Percentiles rank a stretch among this genome's conserved stretches.
phyloP scores from a whole-genome alignment of 2,113 vertebrate genomes.

The Nannobrachium achirus region DNA sequence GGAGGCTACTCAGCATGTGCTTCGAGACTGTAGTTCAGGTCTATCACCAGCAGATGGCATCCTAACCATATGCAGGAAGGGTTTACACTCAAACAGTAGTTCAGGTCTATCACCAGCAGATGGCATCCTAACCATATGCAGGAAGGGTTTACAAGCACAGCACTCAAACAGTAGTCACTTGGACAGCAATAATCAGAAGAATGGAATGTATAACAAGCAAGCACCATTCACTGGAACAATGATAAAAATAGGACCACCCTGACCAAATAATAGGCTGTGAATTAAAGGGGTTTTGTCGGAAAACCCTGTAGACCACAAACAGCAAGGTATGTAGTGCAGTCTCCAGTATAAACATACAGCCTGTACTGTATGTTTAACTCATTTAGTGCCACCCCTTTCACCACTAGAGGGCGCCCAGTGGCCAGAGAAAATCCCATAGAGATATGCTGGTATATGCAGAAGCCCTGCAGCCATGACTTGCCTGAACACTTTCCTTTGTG shows the following conservation, averaged over 20 bases:
- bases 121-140: constrained; percentile 36
- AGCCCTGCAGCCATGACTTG: too few species aligned
- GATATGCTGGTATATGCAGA: too few species aligned
- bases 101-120: constrained; percentile 54
- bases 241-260: background rate
- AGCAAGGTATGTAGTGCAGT: too few species aligned
- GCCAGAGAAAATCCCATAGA: too few species aligned
- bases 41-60: constrained; percentile 63
- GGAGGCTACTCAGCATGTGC: too few species aligned
- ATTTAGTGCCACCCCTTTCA: too few species aligned
- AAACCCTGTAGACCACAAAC: too few species aligned
- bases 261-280: background rate
- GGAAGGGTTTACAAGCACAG: background rate
- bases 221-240: background rate
- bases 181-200: background rate
- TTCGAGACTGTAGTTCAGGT: constrained; percentile 15
- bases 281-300: background rate
- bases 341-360: too few species aligned
- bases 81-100: constrained; percentile 1
- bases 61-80: background rate
- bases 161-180: too few species aligned
- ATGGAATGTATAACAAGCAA: background rate
- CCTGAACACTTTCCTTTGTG: too few species aligned
- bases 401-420: too few species aligned
- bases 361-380: too few species aligned